Base-by-base conservation (phyloP, 2,888 invertebrate species). In the Biston stratarius region DNA sequence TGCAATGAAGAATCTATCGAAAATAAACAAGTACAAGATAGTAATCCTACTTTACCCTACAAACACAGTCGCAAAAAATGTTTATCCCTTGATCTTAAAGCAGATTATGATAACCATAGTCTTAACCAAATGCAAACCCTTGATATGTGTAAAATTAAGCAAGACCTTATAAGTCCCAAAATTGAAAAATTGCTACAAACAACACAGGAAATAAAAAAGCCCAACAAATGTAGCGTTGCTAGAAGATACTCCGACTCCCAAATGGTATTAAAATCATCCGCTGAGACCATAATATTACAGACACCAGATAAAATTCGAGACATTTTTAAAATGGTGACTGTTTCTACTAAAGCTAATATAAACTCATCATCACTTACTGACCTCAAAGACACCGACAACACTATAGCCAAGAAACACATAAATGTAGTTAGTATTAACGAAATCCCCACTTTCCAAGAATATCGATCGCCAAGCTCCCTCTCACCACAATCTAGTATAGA, bases 381-480 rank as follows among this genome's bases (percentile, higher is more conserved):
- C 42, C 56, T 63, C 24, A 40, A 52, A 5, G 71, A 77, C 38
- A 69, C 67, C 33, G 84, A 83, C 69, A 78, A 14, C 61, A 48
- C 53, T 33, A 6, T 59, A 47, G 45, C 40, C 51, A 87, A 80
- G 76, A 89, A 83, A 71, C 81, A 78, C 49, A 74, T 82, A 74
- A 93, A 91, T 77, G 87, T 89, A 71, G 94, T 94, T 72, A 94
- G 93, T 79, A 94, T 94, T 58, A 94, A 94, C 73, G 94, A 94
- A 77, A 86, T 91, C 65, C 94, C 94, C 45, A 90, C 91, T 70
- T 92, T 92, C 80, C 94, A 92, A 84, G 94, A 95, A 81, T 94
- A 94, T 81, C 86, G 81, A 49, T 88, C 88, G 57, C 87, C 88
- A n/a, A 84, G 82, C 73, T 83, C 87, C 71, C 72, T 82, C 6